Evolutionary conservation across 2,888 invertebrate species (phyloP).

Genomic region (Cheilosia vulpina): DNA sequence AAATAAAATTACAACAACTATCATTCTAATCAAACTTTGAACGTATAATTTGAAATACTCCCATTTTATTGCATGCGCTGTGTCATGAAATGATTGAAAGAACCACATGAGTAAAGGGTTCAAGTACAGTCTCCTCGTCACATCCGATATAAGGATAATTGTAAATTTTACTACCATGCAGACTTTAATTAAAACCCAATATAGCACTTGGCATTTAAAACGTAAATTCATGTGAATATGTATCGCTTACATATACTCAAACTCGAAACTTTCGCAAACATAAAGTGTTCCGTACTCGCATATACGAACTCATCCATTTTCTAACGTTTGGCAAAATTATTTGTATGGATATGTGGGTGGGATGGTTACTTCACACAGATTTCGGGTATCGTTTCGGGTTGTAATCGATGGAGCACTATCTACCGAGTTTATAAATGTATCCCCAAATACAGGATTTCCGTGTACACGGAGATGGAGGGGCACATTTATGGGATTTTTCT

Average conservation of each 20-base stretch:
- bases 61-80: not conserved
- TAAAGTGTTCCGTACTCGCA: not conserved
- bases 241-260: too few species aligned
- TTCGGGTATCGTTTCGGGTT: slow-evolving; percentile 23
- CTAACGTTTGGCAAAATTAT: slow-evolving; percentile 20
- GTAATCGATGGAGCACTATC: slow-evolving; percentile 38
- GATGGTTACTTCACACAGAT: slow-evolving; percentile 22
- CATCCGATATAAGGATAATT: not conserved
- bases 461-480: not conserved
- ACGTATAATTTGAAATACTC: not conserved
- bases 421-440: slow-evolving; percentile 42
- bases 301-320: slow-evolving; percentile 4
- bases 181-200: too few species aligned
- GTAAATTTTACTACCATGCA: not conserved
- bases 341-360: slow-evolving; percentile 18
- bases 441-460: slow-evolving; percentile 11
- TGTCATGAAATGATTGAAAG: not conserved
- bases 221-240: too few species aligned
- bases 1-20: not conserved
- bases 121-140: not conserved
- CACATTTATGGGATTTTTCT: slow-evolving; percentile 10
- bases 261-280: too few species aligned
- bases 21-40: not conserved
- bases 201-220: too few species aligned
- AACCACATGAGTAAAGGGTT: not conserved